Base-by-base conservation (phyloP, 2,797 vertebrate genomes). In the Eulemur mongoz region DNA sequence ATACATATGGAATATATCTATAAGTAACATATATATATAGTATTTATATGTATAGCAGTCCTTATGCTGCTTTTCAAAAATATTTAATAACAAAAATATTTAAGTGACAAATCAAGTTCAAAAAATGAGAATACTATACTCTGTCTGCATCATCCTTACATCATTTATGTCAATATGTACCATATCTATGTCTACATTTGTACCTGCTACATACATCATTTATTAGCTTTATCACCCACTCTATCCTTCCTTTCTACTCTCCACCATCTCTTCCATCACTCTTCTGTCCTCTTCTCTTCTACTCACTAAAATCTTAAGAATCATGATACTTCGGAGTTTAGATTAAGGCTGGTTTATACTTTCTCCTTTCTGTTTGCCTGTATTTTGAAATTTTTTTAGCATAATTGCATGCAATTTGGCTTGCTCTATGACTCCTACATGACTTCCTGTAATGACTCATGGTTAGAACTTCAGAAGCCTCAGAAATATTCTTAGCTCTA, bases 371-470 rank as follows among this genome's bases (percentile, higher is more conserved):
- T 84, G 50, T 40, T 85, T 93, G 63, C 25, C 17, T 95, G 0
- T 81, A 13, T 88, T 95, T 92, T 79, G 22, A 87, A 82, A 38
- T 52, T 85, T 93, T 86, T 75, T 67, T 43, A 15, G 43, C 87
- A 73, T 73, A 82, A 88, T 72, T 93, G 14, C 40, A 65, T 22
- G 79, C 52, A 93, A 83, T 95, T 90, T 91, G 50, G 38, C 27
- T 82, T 79, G 25, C 52, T 84, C 32, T 86, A 14, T 79, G 80
- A 87, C 14, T 81, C 25, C 40, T 91, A 30, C n/a, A 75, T 38
- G 54, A 80, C n/a, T 92, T 88, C 85, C 89, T 95, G 9, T 85
- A 87, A 90, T 95, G 90, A 95, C 52, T 94, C 83, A 69, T 89
- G 23, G 23, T 94, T 61, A 80, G 63, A 92, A 89, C 61, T 92